phyloP scores from a whole-genome alignment of 2,113 vertebrate species.

The Pavo muticus region DNA sequence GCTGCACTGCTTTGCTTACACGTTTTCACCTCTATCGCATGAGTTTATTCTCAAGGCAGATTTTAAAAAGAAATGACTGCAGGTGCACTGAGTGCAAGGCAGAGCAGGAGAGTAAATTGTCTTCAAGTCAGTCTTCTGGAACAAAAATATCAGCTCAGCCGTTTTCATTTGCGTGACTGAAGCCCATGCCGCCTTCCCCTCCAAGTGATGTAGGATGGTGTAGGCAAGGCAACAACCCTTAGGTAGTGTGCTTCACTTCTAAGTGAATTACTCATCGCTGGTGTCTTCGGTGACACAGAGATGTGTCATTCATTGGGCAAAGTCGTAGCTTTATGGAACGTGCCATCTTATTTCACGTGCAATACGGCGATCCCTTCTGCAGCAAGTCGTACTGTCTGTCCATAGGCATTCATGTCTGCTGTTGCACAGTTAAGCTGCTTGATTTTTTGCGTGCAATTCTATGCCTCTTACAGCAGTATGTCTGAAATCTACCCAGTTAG shows the following conservation, averaged over 20 bases:
- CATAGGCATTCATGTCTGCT: background rate
- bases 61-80: background rate
- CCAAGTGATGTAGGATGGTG: background rate
- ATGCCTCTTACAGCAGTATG: background rate
- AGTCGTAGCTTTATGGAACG: conserved; percentile 4
- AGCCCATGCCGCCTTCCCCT: background rate
- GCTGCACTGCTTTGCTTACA: background rate
- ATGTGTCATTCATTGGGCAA: background rate
- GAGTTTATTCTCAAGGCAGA: background rate
- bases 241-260: background rate
- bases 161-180: background rate
- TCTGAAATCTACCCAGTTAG: background rate
- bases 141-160: background rate
- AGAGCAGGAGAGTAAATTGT: background rate
- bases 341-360: conserved; percentile 45
- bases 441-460: background rate
- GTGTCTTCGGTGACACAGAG: background rate
- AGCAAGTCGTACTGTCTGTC: background rate
- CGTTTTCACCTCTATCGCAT: background rate
- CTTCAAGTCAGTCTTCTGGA: background rate
- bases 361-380: background rate
- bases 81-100: background rate
- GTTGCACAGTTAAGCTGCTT: background rate
- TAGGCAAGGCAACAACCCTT: background rate
- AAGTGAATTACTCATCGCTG: background rate